Evolutionary conservation across 2,888 invertebrate species (phyloP).

Genomic region (Cheiracanthium punctorium): DNA sequence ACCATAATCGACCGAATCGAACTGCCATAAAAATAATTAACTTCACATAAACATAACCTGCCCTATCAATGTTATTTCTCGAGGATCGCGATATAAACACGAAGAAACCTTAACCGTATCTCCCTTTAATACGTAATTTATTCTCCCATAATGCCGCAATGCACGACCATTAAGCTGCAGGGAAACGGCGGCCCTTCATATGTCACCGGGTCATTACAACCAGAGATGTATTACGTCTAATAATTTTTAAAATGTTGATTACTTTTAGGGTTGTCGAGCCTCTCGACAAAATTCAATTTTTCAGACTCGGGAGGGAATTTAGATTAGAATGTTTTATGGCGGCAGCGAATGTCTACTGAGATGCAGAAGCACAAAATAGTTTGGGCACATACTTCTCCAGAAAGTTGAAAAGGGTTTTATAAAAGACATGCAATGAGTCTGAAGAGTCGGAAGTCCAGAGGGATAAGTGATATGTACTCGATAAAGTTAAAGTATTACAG

Average conservation of each 20-base stretch:
- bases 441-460: neutral
- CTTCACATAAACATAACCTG: too few species aligned
- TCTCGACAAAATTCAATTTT: neutral
- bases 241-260: conserved; percentile 13
- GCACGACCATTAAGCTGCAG: neutral
- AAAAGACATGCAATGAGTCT: neutral
- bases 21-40: too few species aligned
- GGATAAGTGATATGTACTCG: neutral
- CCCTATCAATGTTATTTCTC: too few species aligned
- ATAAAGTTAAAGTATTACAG: too few species aligned
- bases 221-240: neutral
- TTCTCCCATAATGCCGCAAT: neutral
- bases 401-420: neutral
- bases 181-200: neutral
- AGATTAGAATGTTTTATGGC: conserved; percentile 1
- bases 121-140: neutral
- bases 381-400: neutral
- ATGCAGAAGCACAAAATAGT: neutral
- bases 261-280: neutral
- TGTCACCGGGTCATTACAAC: neutral
- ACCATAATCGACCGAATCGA: too few species aligned
- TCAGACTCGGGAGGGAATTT: conserved; percentile 1
- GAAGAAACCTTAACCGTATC: neutral
- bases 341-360: neutral
- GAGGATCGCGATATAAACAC: neutral